phyloP scores from a whole-genome alignment of 2,113 vertebrate species.

The Oxyura jamaicensis region DNA sequence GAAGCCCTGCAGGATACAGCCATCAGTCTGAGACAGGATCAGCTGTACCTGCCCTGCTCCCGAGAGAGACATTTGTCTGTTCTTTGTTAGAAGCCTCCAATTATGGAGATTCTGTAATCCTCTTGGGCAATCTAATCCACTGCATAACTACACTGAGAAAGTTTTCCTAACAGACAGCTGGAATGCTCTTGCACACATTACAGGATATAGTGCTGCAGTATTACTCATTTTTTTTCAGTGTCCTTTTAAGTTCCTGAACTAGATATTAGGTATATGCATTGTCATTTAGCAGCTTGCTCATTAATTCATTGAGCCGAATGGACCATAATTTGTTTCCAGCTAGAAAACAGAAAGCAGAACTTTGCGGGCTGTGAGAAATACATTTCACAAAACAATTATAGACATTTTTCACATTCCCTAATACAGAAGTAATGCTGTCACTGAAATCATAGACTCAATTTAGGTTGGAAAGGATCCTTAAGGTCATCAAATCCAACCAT shows the following conservation, averaged over 20 bases:
- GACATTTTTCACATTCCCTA: not conserved
- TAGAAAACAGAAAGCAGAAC: not conserved
- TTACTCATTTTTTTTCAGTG: fast-evolving
- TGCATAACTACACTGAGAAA: not conserved
- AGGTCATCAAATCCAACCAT: no score
- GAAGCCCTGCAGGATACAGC: not conserved
- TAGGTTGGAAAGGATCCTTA: no score
- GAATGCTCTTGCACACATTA: not conserved
- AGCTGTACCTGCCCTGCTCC: not conserved
- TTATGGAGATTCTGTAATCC: not conserved
- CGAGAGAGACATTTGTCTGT: not conserved
- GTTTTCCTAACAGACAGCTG: not conserved
- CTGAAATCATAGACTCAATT: not conserved
- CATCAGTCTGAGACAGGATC: not conserved
- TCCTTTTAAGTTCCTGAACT: not conserved
- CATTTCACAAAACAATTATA: not conserved
- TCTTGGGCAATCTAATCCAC: not conserved
- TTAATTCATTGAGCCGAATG: not conserved
- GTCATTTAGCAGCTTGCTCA: not conserved
- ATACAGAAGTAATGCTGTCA: not conserved
- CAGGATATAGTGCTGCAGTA: not conserved
- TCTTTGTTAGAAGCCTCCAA: slow-evolving; percentile 14
- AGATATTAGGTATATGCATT: not conserved
- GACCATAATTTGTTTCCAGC: not conserved
- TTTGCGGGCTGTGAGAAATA: not conserved